Percentiles rank a stretch among this genome's conserved stretches.
Evolutionary conservation across 2,797 vertebrate species (phyloP).

Genomic region (Glyptemys insculpta): DNA sequence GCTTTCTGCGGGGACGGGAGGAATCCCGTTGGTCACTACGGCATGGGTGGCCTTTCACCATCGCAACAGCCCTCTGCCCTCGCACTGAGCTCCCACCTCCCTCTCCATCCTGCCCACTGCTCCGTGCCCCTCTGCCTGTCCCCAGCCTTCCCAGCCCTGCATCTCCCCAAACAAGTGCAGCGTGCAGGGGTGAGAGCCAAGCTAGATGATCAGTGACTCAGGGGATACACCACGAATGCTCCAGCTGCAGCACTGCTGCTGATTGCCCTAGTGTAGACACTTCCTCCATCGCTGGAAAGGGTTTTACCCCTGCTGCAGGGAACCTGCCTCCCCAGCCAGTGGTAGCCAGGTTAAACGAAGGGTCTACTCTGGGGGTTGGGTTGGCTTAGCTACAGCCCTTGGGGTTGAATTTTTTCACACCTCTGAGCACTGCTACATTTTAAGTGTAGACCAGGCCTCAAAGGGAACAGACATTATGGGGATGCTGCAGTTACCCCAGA

Average conservation of each 20-base stretch:
- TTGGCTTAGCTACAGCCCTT: no score
- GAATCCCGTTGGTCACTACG: not conserved
- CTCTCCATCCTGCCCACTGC: not conserved
- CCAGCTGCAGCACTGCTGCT: no score
- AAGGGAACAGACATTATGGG: not conserved
- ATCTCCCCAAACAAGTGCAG: not conserved
- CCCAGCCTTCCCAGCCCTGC: not conserved
- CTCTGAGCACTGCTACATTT: not conserved
- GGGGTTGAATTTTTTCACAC: not conserved
- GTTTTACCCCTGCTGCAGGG: no score
- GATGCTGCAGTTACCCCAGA: not conserved
- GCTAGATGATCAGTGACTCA: not conserved
- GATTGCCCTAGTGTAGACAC: no score
- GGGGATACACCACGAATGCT: no score
- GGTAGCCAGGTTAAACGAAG: not conserved
- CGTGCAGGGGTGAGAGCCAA: not conserved
- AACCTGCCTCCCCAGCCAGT: no score
- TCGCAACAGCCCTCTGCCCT: not conserved
- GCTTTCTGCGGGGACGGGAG: slow-evolving; percentile 88
- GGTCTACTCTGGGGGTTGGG: no score
- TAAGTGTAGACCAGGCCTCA: not conserved
- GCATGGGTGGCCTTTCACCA: not conserved
- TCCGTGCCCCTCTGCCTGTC: not conserved
- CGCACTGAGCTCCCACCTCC: not conserved
- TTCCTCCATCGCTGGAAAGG: no score